Evolutionary conservation across 2,888 invertebrate species (phyloP), one percentile per base, ranked within the genome.

Genomic region (Cheilosia soror): DNA sequence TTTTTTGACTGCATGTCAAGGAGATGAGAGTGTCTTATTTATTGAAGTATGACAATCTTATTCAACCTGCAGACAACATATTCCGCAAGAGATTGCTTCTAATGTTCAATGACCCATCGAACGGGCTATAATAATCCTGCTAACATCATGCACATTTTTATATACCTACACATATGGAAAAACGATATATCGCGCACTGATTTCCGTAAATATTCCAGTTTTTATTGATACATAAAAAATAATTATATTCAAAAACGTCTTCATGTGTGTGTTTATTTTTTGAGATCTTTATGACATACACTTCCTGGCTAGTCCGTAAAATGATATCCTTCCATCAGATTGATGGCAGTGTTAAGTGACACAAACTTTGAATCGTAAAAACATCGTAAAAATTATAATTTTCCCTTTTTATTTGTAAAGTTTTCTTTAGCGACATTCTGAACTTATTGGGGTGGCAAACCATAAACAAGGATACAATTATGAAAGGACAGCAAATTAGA

Each of bases 301-400:
- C 15, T n/a, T 15, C 47, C 20, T 47, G 7, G 15, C 2, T 20
- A 20, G 47, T 47, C 9, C 15, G 47, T 47, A 20, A 47, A 15
- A 47, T 20, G 7, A 3, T 6, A 15, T 7, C 47, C 27, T 27
- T 51, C 31, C 15, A 6, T 31, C n/a, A 13, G 3, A 15, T n/a
- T n/a, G 31, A 33, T 55, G 15, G 6, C 29, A 11, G 55, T 55
- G 55, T 55, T 44, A 68, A 68, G 42, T 55, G 68, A 55, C 68
- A 53, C 40, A 66, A 66, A 68, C 68, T 55, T 68, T 55, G 13
- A 31, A 15, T 42, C 40, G 20, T 68, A 55, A 68, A 68, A 55
- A 53, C 11, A 13, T 11, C 53, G 7, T 55, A 68, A 55, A 55
- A 55, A 55, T 29, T 29, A 55, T 55, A 55, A 15, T 40, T 49